Evolutionary conservation across 23 tunicate species (phyloP).

Genomic region (Clavelina lepadiformis): DNA sequence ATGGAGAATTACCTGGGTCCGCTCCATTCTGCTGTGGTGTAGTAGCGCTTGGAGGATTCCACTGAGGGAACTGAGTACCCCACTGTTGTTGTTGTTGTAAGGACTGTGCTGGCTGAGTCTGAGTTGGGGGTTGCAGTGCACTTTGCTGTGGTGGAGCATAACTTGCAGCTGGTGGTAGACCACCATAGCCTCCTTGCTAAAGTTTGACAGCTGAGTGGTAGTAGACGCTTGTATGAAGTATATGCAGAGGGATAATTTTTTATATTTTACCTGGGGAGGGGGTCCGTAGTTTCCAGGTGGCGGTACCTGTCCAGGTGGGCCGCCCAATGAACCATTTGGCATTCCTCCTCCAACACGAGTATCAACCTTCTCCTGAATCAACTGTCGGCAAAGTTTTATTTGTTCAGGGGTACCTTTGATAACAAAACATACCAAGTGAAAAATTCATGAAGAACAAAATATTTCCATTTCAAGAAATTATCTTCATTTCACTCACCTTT

Average conservation of each 20-base stretch:
- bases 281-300: conserved; percentile 53
- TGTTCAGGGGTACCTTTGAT: conserved; percentile 88
- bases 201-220: too few relatives aligned
- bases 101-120: conserved; percentile 64
- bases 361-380: conserved; percentile 97
- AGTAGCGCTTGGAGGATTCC: conserved; percentile 54
- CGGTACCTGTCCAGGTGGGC: conserved; percentile 67
- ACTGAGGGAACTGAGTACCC: conserved; percentile 56
- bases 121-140: conserved; percentile 61
- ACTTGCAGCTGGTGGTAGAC: conserved; percentile 76
- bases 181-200: too few relatives aligned
- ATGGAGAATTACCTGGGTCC: conserved; percentile 20
- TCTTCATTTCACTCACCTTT: conserved; percentile 46
- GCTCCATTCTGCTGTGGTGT: conserved; percentile 68
- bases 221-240: too few relatives aligned
- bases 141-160: conserved; percentile 53
- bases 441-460: background rate
- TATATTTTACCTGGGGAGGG: conserved; percentile 42
- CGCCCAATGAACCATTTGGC: conserved; percentile 25
- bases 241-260: too few relatives aligned
- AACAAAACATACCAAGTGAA: background rate
- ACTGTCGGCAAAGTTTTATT: conserved; percentile 67
- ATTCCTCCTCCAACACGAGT: conserved; percentile 60
- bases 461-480: background rate
- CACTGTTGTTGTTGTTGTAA: conserved; percentile 71